Conservation (phyloP, 2,113 vertebrate genomes). For the Apteryx mantelli region DNA sequence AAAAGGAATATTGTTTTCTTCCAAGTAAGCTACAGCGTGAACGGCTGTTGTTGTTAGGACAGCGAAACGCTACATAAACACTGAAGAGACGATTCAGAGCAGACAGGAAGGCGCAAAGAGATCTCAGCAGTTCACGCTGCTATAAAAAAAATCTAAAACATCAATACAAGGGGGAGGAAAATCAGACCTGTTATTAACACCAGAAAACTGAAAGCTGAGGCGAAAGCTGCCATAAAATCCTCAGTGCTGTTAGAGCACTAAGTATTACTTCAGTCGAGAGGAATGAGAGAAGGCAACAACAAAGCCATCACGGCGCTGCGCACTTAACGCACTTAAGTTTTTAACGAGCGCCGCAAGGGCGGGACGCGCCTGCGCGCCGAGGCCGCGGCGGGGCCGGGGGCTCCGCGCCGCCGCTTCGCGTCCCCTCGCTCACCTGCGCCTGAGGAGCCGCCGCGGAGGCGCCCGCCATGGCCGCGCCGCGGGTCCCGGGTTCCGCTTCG, state of each 20-base stretch:
- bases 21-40: neutral
- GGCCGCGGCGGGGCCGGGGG: neutral
- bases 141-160: neutral
- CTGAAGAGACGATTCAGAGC: neutral
- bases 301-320: neutral
- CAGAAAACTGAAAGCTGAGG: rapidly evolving
- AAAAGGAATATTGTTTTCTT: neutral
- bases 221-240: neutral
- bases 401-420: neutral
- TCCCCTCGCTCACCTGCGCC: no score
- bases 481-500: no score
- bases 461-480: no score
- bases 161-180: rapidly evolving
- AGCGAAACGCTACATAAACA: neutral
- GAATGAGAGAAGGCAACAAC: rapidly evolving
- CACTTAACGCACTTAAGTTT: no score
- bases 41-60: neutral
- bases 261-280: no score
- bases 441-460: no score
- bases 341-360: rapidly evolving
- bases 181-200: neutral
- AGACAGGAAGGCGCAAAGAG: rapidly evolving
- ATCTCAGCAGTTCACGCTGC: neutral
- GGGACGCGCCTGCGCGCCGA: neutral
- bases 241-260: no score